Evolutionary conservation across 2,888 invertebrate species (phyloP).

Genomic region (Drosophila flavopinicola): DNA sequence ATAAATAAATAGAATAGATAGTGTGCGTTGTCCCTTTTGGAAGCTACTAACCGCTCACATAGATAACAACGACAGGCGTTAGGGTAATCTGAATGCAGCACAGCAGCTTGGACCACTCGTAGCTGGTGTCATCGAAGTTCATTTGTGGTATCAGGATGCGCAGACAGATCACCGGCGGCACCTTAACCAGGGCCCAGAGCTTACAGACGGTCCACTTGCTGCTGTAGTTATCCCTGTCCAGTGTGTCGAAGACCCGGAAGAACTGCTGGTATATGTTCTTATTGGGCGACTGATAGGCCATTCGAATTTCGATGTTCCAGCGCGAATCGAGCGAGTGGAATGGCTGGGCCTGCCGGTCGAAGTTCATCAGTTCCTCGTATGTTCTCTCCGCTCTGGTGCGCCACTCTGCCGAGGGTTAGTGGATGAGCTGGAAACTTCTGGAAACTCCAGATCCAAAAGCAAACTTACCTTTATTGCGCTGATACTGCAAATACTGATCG

Average conservation of each 20-base stretch:
- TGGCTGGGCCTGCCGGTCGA: conserved; percentile 6
- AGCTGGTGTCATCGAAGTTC: neutral
- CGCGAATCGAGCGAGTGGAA: neutral
- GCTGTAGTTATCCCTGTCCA: conserved; percentile 14
- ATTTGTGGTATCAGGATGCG: conserved; percentile 41
- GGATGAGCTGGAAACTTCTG: neutral
- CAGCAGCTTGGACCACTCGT: conserved; percentile 42
- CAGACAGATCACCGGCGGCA: conserved; percentile 15
- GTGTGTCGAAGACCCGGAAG: conserved; percentile 13
- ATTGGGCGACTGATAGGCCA: conserved; percentile 2
- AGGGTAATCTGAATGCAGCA: conserved; percentile 35
- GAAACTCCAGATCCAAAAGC: too few relatives aligned
- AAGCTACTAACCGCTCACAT: conserved; percentile 9
- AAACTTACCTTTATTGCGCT: conserved; percentile 4
- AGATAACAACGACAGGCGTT: conserved; percentile 6
- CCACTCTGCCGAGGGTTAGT: neutral
- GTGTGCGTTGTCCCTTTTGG: too few relatives aligned
- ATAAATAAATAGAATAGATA: neutral
- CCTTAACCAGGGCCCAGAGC: conserved; percentile 35
- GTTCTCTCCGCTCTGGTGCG: neutral
- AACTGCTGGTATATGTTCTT: conserved; percentile 21
- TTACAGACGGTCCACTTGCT: conserved; percentile 37
- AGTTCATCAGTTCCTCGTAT: neutral
- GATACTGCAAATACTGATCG: conserved; percentile 37
- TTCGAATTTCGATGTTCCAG: neutral